Evolutionary conservation across 1,140 invertebrate species (phyloP), one percentile per base, ranked within the genome.

Genomic region (Panulirus ornatus): DNA sequence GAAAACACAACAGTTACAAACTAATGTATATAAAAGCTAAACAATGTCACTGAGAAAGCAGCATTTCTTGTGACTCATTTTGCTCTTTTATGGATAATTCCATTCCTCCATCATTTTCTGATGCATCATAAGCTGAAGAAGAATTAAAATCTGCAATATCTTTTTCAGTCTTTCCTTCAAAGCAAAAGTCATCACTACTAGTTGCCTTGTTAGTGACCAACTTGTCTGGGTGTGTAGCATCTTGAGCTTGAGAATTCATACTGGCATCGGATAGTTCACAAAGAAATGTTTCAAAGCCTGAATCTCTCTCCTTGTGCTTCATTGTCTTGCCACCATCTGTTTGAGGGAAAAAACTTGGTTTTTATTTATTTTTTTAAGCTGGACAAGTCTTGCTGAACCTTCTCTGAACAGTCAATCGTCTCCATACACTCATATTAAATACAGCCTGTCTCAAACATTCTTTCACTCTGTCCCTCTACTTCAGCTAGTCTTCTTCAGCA

Each of bases 201-300:
- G n/a, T 9, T 38, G 14, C 19, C 34, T 40, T 76, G 0, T 9
- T 2, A n/a, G 34, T 27, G 0, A 30, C 36, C 34, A 36, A 19
- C 44, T 83, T 66, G 38, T 22, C 63, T n/a, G 8, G 11, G 22
- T 54, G 38, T 34, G 9, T 16, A 66, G 44, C 9, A 9, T 14
- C 42, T 34, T n/a, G 40, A 34, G n/a, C 22, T 0, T 27, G 63
- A 38, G 82, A n/a, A 30, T 0, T 30, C n/a, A 84, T 34, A 40
- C 58, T 42, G 22, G 83, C 22, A 30, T 73, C 83, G 30, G 36
- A 70, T 40, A 63, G 81, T 3, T 44, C 44, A 27, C 40, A 73
- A 27, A 85, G 70, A 42, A 85, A 85, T 38, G 83, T 85, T 42
- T 85, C 83, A 75, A 85, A 85, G 70, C 83, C 83, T 36, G 83